Conservation (phyloP, 92 coral and sea anemone genomes). For the Porites rus region DNA sequence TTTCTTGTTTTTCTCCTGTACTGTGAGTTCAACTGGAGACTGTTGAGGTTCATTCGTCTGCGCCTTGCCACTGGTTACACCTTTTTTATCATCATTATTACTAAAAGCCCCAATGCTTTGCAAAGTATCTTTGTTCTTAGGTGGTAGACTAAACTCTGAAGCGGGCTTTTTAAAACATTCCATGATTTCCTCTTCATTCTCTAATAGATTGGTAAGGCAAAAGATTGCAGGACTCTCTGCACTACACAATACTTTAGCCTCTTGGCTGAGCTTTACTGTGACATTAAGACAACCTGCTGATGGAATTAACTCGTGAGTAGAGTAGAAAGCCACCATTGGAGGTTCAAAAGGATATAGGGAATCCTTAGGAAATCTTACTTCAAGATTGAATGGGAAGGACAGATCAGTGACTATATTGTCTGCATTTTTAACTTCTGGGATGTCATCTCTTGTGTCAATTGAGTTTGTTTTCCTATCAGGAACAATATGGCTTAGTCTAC, state of each 20-base stretch:
- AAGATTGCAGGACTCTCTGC: conserved; percentile 75
- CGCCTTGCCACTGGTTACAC: background rate
- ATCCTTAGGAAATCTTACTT: conserved; percentile 77
- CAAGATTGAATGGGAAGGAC: conserved; percentile 60
- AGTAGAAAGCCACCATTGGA: conserved; percentile 80
- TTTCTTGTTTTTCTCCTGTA: conserved; percentile 44
- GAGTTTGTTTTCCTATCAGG: conserved; percentile 1
- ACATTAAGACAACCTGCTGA: conserved; percentile 76
- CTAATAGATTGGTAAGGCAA: conserved; percentile 76
- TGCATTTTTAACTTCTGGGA: conserved; percentile 23
- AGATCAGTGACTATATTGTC: conserved; percentile 6
- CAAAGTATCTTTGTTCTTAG: background rate
- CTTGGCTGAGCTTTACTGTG: conserved; percentile 66
- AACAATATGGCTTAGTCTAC: conserved; percentile 79
- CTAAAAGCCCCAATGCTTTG: background rate
- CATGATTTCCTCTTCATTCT: conserved; percentile 70
- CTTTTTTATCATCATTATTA: background rate
- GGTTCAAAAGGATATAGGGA: conserved; percentile 87
- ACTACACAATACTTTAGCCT: conserved; percentile 59
- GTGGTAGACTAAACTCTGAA: conserved; percentile 78
- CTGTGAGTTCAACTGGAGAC: background rate
- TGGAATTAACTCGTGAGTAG: conserved; percentile 68
- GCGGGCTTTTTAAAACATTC: conserved; percentile 49
- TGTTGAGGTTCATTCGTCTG: conserved; percentile 3
- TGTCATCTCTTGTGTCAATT: conserved; percentile 22